Evolutionary conservation across 2,888 invertebrate species (phyloP).

Genomic region (Urechis unicinctus): DNA sequence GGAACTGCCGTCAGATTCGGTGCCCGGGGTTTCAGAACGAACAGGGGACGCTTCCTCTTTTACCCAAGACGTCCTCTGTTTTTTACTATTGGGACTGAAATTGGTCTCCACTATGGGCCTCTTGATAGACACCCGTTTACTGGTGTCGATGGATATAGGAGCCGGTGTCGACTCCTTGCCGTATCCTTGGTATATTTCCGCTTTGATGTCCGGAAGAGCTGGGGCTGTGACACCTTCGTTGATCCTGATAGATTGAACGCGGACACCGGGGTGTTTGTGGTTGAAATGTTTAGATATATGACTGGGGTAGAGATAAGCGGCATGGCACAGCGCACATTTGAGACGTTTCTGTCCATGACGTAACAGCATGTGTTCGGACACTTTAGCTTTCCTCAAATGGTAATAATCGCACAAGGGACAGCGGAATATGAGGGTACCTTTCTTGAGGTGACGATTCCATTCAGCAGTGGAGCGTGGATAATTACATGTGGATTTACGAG

Average conservation of each 20-base stretch:
- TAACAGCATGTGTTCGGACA: constrained; percentile 16
- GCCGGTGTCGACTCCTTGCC: background rate
- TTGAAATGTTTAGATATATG: constrained; percentile 14
- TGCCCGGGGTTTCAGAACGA: too few species aligned
- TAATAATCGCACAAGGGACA: constrained; percentile 15
- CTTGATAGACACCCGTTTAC: too few species aligned
- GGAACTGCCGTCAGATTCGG: too few species aligned
- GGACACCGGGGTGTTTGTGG: constrained; percentile 7
- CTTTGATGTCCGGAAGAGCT: background rate
- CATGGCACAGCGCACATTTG: constrained; percentile 20
- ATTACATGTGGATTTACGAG: background rate
- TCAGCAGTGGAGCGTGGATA: background rate
- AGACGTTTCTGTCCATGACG: constrained; percentile 19
- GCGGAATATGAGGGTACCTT: background rate
- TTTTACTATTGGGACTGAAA: too few species aligned
- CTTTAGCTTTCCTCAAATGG: constrained; percentile 9
- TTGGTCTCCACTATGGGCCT: too few species aligned
- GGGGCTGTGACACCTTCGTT: background rate
- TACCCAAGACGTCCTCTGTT: too few species aligned
- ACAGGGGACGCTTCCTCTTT: too few species aligned
- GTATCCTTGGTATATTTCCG: background rate
- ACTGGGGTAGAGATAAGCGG: constrained; percentile 14
- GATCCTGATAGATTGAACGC: constrained; percentile 9
- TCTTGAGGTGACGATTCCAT: background rate
- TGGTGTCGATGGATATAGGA: background rate